Conservation (phyloP, 1,140 invertebrate species). For the Drosophila nikananu region DNA sequence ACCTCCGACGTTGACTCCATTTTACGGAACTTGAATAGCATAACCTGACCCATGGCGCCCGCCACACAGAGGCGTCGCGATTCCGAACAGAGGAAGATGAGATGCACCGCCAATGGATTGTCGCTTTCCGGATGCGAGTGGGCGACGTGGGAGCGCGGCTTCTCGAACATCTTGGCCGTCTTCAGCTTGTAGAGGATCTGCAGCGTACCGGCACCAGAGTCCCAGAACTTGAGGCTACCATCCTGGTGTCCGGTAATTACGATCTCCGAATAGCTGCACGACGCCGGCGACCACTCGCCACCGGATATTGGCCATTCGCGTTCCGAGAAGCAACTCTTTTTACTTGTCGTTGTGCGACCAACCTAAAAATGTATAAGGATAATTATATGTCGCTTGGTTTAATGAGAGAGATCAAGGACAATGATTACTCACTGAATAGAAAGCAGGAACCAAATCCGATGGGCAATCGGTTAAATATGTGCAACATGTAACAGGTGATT, state of each 20-base stretch:
- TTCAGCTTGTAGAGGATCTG: conserved; percentile 99
- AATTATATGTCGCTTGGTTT: neutral
- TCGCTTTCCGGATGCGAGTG: conserved; percentile 88
- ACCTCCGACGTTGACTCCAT: conserved; percentile 94
- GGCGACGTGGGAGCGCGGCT: conserved; percentile 86
- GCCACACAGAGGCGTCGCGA: conserved; percentile 95
- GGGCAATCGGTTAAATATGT: conserved; percentile 99
- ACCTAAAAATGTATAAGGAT: conserved; percentile 40
- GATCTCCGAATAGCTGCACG: conserved; percentile 98
- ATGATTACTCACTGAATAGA: conserved; percentile 88
- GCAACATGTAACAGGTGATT: conserved; percentile 98
- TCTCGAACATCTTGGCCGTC: conserved; percentile 97
- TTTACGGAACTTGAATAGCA: conserved; percentile 98
- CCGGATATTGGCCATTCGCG: conserved; percentile 98
- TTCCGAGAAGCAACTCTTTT: conserved; percentile 95
- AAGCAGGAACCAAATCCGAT: conserved; percentile 96
- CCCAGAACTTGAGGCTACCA: conserved; percentile 99
- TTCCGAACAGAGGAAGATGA: conserved; percentile 96
- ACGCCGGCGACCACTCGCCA: conserved; percentile 97
- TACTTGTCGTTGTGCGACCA: conserved; percentile 87
- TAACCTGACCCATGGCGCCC: conserved; percentile 95
- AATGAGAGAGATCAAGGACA: neutral
- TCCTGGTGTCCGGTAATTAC: conserved; percentile 98
- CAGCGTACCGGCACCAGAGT: conserved; percentile 96
- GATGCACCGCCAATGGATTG: conserved; percentile 97